These are phyloP conservation scores for Bryconaethiops microstoma DNA, from an alignment of 2,797 vertebrate species.

Conservation along the genomic window DNA sequence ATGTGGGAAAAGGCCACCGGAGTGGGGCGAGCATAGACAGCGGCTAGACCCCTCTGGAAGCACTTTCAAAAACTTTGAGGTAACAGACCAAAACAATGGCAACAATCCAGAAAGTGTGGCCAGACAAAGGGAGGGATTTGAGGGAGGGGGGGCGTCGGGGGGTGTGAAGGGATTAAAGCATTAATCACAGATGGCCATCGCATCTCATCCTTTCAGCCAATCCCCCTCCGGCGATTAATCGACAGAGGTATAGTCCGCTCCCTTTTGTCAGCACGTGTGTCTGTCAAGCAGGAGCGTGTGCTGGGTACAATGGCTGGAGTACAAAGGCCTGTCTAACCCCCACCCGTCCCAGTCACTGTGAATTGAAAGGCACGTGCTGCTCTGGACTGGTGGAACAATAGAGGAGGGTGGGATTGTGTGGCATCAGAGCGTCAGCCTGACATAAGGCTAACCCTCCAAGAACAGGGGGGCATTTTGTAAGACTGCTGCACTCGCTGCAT, in stretches of 20 bases:
- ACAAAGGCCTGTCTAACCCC: conserved; percentile 68
- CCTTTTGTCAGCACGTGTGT: conserved; percentile 79
- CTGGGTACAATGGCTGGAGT: conserved; percentile 75
- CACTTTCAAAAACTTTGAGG: conserved; percentile 43
- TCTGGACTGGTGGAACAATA: conserved; percentile 77
- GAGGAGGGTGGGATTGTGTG: conserved; percentile 43
- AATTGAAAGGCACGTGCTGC: conserved; percentile 80
- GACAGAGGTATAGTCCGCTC: conserved; percentile 71
- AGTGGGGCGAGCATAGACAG: conserved; percentile 12
- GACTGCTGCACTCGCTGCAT: conserved; percentile 16
- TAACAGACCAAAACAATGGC: conserved; percentile 60
- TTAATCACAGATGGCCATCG: conserved; percentile 81
- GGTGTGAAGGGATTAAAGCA: conserved; percentile 71
- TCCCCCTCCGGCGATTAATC: conserved; percentile 71
- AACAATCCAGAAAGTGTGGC: conserved; percentile 64
- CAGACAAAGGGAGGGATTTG: conserved; percentile 66
- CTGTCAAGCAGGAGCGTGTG: conserved; percentile 80
- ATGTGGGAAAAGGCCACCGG: conserved; percentile 11
- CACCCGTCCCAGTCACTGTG: conserved; percentile 53
- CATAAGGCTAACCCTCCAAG: conserved; percentile 42
- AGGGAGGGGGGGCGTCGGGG: conserved; percentile 51
- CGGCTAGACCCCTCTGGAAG: conserved; percentile 1
- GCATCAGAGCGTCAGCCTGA: conserved; percentile 58
- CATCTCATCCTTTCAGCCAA: conserved; percentile 78
- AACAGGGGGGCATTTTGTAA: conserved; percentile 54